Base-by-base conservation (phyloP, 2,888 invertebrate genomes). In the Venusia cambrica region DNA sequence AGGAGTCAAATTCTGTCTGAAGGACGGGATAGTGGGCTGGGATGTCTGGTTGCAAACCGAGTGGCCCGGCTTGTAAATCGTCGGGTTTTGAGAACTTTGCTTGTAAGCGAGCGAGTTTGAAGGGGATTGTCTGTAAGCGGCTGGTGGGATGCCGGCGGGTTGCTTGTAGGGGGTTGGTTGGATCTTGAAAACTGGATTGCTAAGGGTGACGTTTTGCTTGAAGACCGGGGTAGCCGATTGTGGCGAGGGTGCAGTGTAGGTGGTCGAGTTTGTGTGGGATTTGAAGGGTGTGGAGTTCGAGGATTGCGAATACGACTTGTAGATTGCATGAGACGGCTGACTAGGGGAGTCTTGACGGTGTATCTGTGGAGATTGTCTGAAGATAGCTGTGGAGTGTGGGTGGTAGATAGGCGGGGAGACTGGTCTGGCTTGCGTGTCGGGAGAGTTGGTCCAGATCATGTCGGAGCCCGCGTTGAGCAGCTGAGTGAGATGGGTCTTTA, bases 401-500 rank as follows among this genome's bases (percentile, higher is more conserved):
- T 35, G 38, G 8, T 38, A 34, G 15, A 31, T 24, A 1, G 38
- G 43, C 6, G 34, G 81, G 3, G 75, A 59, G 0, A 42, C 39
- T 0, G 81, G 76, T 2, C 69, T 48, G 0, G 59, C 52, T 10
- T 59, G 65, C 1, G 54, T 31, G 27, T 48, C 66, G 1, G 74
- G 68, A 9, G 77, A 54, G 17, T 80, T 78, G 1, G 55, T 40
- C 14, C 66, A 66, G 0, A 75, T 52, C 3, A 65, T 59, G 0
- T 40, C 40, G 5, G 31, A 13, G 14, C 35, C 35, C 9, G 62
- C 45, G 21, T 69, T 61, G 13, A 22, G 30, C 29, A 78, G 55
- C 38, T 78, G 81, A 7, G 62, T 66, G 3, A 73, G 49, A 38
- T 84, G 87, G 2, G 65, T 71, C 48, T 89, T 75, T 36, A 92